Evolutionary conservation across 2,888 invertebrate species (phyloP).

Genomic region (Lottia gigantea): DNA sequence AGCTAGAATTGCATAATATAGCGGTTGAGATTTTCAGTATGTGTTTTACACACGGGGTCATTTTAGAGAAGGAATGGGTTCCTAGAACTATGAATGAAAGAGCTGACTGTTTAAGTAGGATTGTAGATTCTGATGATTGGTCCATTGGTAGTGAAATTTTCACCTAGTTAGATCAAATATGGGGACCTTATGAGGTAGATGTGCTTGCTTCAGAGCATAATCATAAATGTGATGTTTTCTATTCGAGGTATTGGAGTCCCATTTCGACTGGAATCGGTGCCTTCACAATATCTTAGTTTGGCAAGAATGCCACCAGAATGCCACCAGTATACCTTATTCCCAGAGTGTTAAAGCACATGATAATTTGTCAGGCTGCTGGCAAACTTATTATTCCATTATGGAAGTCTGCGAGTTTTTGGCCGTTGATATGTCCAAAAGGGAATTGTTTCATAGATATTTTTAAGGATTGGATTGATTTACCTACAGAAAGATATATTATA

Average conservation of each 20-base stretch:
- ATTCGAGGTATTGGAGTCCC: neutral
- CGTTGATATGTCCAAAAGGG: constrained; percentile 7
- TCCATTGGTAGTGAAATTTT: neutral
- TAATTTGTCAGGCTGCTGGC: neutral
- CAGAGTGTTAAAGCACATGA: neutral
- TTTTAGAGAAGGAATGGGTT: constrained; percentile 23
- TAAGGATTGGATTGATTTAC: constrained; percentile 14
- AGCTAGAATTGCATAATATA: neutral
- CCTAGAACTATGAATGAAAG: constrained; percentile 19
- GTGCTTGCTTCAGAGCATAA: constrained; percentile 2
- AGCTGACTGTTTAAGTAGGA: constrained; percentile 25
- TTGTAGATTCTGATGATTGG: constrained; percentile 20
- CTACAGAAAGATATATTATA: constrained; percentile 12
- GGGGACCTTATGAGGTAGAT: neutral
- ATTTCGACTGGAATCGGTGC: neutral
- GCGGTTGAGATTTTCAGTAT: neutral
- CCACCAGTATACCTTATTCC: neutral
- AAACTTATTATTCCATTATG: neutral
- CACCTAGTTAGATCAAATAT: neutral
- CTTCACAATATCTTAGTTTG: neutral
- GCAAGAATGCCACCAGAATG: neutral
- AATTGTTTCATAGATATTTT: neutral
- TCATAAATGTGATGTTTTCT: neutral
- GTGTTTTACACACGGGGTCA: neutral
- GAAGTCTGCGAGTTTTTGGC: constrained; percentile 18